Percentiles rank a stretch among this genome's conserved stretches.
Conservation (phyloP, 2,797 vertebrate species). For the Ciconia nigra region DNA sequence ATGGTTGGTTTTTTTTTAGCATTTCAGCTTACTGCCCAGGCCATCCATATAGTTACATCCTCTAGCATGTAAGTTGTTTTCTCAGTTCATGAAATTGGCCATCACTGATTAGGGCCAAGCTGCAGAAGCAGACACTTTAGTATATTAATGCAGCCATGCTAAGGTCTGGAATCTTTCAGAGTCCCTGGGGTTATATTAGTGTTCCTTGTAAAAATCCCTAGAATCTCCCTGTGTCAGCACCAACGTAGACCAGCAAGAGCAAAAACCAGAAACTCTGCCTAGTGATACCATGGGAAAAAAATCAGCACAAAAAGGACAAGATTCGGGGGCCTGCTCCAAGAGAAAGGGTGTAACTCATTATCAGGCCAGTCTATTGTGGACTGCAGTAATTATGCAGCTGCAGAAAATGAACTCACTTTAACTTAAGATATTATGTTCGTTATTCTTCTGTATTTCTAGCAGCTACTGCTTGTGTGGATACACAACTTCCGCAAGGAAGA, state of each 20-base stretch:
- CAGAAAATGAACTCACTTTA: slow-evolving; percentile 59
- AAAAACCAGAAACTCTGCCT: slow-evolving; percentile 46
- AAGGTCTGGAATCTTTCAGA: slow-evolving; percentile 9
- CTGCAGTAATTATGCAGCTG: slow-evolving; percentile 65
- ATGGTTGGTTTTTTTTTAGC: not conserved
- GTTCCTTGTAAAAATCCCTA: slow-evolving; percentile 2
- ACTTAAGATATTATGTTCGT: slow-evolving; percentile 52
- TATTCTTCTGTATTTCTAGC: slow-evolving; percentile 35
- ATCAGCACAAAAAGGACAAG: slow-evolving; percentile 61
- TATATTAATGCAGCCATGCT: not conserved
- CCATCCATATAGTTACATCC: not conserved
- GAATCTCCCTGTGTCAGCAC: slow-evolving; percentile 27
- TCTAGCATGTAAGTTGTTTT: not conserved
- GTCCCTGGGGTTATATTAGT: not conserved
- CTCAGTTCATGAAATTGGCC: not conserved
- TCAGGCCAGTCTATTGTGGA: slow-evolving; percentile 52
- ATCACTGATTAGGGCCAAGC: not conserved
- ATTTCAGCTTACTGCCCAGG: not conserved
- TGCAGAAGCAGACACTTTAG: not conserved
- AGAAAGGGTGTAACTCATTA: slow-evolving; percentile 61
- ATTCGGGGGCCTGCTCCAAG: slow-evolving; percentile 39
- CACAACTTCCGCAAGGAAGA: slow-evolving; percentile 15
- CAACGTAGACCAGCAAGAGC: not conserved
- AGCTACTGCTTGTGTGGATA: not conserved
- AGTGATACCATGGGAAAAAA: slow-evolving; percentile 65